Evolutionary conservation across 2,888 invertebrate genomes (phyloP).

Genomic region (Euplagia quadripunctaria): DNA sequence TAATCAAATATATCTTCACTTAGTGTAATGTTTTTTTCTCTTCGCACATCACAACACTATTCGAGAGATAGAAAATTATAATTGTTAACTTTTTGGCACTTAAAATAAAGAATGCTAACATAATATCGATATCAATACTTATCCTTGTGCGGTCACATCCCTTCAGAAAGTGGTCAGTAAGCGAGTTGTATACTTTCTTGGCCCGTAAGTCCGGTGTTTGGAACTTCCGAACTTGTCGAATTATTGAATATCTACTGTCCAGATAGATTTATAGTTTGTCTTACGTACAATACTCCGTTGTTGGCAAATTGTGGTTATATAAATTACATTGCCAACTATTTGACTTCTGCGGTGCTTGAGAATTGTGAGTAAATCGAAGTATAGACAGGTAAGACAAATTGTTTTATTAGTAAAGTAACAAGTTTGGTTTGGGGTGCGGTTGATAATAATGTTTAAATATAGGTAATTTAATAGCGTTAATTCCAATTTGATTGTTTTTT

Average conservation of each 20-base stretch:
- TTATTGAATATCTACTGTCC: conserved; percentile 72
- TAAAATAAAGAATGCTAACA: neutral
- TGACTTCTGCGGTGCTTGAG: conserved; percentile 48
- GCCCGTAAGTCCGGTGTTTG: conserved; percentile 84
- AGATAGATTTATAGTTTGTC: conserved; percentile 79
- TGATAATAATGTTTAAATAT: neutral
- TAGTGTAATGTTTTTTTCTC: neutral
- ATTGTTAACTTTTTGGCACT: neutral
- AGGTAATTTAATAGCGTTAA: neutral
- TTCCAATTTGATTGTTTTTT: neutral
- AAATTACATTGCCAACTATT: conserved; percentile 50
- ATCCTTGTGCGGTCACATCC: conserved; percentile 31
- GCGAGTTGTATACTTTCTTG: conserved; percentile 83
- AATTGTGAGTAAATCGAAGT: conserved; percentile 26
- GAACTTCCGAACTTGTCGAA: conserved; percentile 81
- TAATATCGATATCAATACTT: conserved; percentile 32
- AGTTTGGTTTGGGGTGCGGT: neutral
- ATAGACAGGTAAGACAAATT: conserved; percentile 19
- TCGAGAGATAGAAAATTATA: neutral
- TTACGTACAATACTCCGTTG: conserved; percentile 68
- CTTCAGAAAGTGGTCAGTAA: conserved; percentile 62
- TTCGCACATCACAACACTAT: neutral
- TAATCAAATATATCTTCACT: neutral
- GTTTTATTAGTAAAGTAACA: conserved; percentile 12
- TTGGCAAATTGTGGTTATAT: conserved; percentile 49